phyloP scores from a whole-genome alignment of 2,113 vertebrate genomes.

The Jacana jacana region DNA sequence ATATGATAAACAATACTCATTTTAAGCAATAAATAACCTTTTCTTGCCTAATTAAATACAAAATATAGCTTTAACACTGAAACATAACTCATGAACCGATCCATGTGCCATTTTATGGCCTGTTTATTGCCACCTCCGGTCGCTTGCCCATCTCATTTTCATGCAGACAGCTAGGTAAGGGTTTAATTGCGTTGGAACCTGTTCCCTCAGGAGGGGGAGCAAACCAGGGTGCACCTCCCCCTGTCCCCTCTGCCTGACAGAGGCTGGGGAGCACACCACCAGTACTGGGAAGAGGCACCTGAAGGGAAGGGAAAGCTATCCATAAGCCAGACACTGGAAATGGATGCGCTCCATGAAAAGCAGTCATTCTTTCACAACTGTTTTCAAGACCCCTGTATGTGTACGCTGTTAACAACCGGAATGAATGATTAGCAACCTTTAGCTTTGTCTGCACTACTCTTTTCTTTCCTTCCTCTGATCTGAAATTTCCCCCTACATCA shows the following conservation, averaged over 20 bases:
- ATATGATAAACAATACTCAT: slow-evolving; percentile 6
- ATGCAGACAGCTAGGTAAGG: background rate
- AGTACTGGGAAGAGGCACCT: rapidly evolving
- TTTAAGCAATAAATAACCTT: slow-evolving; percentile 33
- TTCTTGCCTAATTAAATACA: background rate
- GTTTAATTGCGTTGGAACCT: background rate
- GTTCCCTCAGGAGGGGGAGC: background rate
- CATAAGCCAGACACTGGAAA: background rate
- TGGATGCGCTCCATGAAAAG: background rate
- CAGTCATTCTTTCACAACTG: background rate
- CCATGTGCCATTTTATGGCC: background rate
- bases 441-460: background rate
- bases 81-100: background rate
- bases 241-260: background rate
- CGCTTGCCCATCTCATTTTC: background rate
- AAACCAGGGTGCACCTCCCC: background rate
- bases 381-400: background rate
- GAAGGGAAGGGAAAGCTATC: background rate
- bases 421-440: background rate
- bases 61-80: slow-evolving; percentile 16
- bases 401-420: background rate
- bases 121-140: background rate
- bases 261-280: background rate
- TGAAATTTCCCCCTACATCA: background rate
- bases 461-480: background rate